Conservation (phyloP, 2,113 vertebrate species). For the Hippocampus guttulatus region DNA sequence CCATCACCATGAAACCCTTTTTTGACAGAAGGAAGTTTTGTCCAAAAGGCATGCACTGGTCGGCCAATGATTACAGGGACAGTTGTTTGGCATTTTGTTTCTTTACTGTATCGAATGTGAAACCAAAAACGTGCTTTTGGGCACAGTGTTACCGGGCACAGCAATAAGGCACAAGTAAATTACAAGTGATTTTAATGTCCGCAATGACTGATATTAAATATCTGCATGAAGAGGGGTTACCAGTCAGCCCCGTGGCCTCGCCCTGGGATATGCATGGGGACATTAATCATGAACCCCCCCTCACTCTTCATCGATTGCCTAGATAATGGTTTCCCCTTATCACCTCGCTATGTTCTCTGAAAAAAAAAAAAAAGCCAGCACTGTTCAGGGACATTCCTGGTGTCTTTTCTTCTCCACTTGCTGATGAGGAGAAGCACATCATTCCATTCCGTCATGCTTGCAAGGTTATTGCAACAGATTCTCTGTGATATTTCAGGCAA, state of each 20-base stretch:
- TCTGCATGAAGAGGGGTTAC: slow-evolving; percentile 30
- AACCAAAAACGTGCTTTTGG: neutral
- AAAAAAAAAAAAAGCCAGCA: slow-evolving; percentile 42
- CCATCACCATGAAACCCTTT: too few relatives aligned
- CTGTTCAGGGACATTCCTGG: slow-evolving; percentile 36
- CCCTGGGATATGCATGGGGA: slow-evolving; percentile 33
- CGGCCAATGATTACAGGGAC: too few relatives aligned
- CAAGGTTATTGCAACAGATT: slow-evolving; percentile 6
- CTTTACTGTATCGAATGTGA: too few relatives aligned
- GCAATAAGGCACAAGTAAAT: too few relatives aligned
- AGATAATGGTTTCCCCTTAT: slow-evolving; percentile 65
- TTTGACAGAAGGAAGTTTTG: too few relatives aligned
- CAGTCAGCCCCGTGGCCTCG: slow-evolving; percentile 37
- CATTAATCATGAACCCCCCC: slow-evolving; percentile 59
- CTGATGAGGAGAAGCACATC: slow-evolving; percentile 23
- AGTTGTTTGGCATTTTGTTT: too few relatives aligned
- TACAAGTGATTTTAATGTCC: slow-evolving; percentile 28
- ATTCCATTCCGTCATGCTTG: neutral
- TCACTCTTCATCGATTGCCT: slow-evolving; percentile 49
- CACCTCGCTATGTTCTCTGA: slow-evolving; percentile 47
- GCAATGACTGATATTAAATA: slow-evolving; percentile 33
- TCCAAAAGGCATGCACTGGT: too few relatives aligned
- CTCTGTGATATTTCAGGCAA: slow-evolving; percentile 10
- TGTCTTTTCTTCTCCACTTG: slow-evolving; percentile 21
- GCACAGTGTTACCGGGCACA: too few relatives aligned